A percentile compares a stretch with the other conserved stretches of the same genome.
Evolutionary conservation across 2,888 invertebrate species (phyloP).

Genomic region (Drymonia ruficornis): DNA sequence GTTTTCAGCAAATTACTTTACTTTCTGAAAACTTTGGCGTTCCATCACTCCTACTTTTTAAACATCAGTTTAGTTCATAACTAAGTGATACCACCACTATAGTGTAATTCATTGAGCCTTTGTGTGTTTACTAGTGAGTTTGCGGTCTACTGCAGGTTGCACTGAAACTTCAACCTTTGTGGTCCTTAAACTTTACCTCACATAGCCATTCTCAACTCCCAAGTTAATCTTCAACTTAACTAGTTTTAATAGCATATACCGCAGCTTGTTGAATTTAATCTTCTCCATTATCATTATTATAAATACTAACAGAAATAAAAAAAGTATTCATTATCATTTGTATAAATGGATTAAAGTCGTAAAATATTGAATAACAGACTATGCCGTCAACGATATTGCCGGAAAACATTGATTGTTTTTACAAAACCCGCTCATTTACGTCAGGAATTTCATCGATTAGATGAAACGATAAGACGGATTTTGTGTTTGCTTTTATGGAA

Average conservation of each 20-base stretch:
- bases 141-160: constrained; percentile 58
- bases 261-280: constrained; percentile 49
- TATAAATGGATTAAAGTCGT: constrained; percentile 28
- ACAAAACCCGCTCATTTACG: constrained; percentile 25
- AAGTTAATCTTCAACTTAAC: constrained; percentile 58
- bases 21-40: constrained; percentile 21
- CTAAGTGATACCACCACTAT: constrained; percentile 30
- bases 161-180: constrained; percentile 62
- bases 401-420: constrained; percentile 25
- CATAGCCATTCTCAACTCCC: constrained; percentile 50
- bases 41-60: constrained; percentile 25
- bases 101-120: constrained; percentile 55
- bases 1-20: constrained; percentile 27
- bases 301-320: constrained; percentile 18
- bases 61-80: constrained; percentile 28
- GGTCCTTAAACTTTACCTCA: constrained; percentile 60
- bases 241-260: constrained; percentile 49
- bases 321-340: constrained; percentile 22
- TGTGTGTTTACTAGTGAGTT: constrained; percentile 49
- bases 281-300: constrained; percentile 19
- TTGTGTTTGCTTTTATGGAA: constrained; percentile 22
- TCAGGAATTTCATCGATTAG: constrained; percentile 37
- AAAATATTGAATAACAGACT: constrained; percentile 15
- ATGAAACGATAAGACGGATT: constrained; percentile 32
- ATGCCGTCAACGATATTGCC: constrained; percentile 18